Base-by-base conservation (phyloP, 1,140 invertebrate genomes). In the Linepithema humile region DNA sequence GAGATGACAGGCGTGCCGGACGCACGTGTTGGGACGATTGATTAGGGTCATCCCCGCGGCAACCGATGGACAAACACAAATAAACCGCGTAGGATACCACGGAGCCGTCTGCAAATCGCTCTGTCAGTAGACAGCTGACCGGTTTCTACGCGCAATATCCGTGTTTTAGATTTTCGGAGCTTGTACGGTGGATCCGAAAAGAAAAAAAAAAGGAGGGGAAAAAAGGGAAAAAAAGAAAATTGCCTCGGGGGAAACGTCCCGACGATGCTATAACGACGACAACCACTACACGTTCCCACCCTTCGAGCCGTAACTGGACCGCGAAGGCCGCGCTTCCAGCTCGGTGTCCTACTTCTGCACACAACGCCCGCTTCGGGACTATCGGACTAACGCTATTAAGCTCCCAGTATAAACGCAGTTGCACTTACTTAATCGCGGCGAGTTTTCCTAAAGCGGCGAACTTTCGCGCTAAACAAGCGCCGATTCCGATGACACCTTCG, bases 31-130 rank as follows among this genome's bases (percentile, higher is more conserved):
- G 40, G 23, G 35, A 83, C 60, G 80, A 92, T 92, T 90, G 94
- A 94, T 93, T 92, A 91, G 91, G 75, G 90, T 92, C 93, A 90
- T 94, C 93, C 89, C 94, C 93, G 91, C 89, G 92, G 93, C 93
- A 94, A 94, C 94, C 88, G 77, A 89, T 90, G 89, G 88, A 59
- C 94, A 94, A 94, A 94, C 94, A 94, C 86, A 85, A 91, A 91
- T 90, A 83, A 85, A 75, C 78, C 53, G 32, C 53, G 32, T 15
- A 48, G 59, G 67, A 20, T 29, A 67, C 53, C n/a, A 45, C 50
- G 43, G 48, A 29, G 26, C 32, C 20, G 40, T 17, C 23, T 72
- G 77, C 38, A 60, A 35, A 32, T 50, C 48, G 38, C 23, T 23
- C 55, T 74, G 53, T 40, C 87, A 89, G 87, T 88, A 62, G 64